Base-by-base conservation (phyloP, 2,113 vertebrate species). In the Cottus gobio region DNA sequence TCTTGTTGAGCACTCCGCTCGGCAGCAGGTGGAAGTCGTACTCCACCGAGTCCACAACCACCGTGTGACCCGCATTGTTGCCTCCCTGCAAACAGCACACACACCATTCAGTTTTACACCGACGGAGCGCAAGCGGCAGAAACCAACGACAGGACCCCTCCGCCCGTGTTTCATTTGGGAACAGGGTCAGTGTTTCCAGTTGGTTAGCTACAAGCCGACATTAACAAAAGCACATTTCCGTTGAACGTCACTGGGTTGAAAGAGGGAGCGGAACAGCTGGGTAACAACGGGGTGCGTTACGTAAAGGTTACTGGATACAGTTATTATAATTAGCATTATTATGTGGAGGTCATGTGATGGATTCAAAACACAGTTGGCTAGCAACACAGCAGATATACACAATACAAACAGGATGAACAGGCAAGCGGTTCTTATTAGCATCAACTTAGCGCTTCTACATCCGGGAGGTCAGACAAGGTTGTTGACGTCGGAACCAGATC, bases 1-100 rank as follows among this genome's bases (percentile, higher is more conserved):
- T 95, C 77, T 94, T 95, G 93, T 96, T 96, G 77, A 96, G 93
- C 22, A 96, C 95, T 0, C 95, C 96, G 1, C 96, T 96, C 71
- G 95, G 96, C 72, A 96, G 81, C 62, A 96, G 90, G 83, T 96
- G 95, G 62, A 96, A 96, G 77, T 96, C 90, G 0, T 96, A 96
- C 89, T 96, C 95, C 65, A 96, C 94, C 0, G 85, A 68, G 74
- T 95, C 95, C 88, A 96, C 95, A 3, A 96, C 96, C 80, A 96
- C 95, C 0, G 95, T 96, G 85, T 96, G 96, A 31, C 95, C 95
- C 0, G 95, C 96, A 22, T 96, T 96, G 80, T 96, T 96, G n/a
- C 96, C 96, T 20, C 95, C 96, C 95, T 96, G 93, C n/a, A 76
- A 54, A 90, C 37, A 65, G 28, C 0, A 79, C n/a, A 44, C 26